Conservation (phyloP, 2,797 vertebrate species). For the Sebastes itinus region DNA sequence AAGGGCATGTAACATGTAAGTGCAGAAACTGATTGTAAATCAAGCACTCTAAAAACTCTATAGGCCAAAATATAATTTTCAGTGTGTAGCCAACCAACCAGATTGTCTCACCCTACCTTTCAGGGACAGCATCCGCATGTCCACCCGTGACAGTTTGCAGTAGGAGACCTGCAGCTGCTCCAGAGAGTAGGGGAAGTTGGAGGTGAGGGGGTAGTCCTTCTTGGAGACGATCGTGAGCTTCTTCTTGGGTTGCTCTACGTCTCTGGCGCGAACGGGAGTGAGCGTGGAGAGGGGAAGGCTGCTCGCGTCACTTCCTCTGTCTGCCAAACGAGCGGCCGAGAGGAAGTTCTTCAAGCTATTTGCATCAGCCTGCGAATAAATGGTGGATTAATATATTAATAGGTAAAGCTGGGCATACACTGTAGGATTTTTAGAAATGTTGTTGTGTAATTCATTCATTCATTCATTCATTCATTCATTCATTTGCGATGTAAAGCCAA, state of each 20-base stretch:
- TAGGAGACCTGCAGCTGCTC: slow-evolving; percentile 95
- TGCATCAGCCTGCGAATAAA: slow-evolving; percentile 84
- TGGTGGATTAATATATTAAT: not conserved
- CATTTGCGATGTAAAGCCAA: no score
- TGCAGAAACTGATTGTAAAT: not conserved
- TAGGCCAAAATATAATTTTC: not conserved
- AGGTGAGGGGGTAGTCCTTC: slow-evolving; percentile 93
- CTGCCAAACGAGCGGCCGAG: slow-evolving; percentile 89
- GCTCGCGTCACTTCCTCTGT: slow-evolving; percentile 83
- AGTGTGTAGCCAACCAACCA: not conserved
- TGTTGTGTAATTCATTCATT: no score
- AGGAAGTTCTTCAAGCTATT: slow-evolving; percentile 92
- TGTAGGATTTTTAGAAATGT: no score
- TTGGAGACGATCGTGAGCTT: slow-evolving; percentile 91
- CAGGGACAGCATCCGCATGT: slow-evolving; percentile 90
- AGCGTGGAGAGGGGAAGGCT: slow-evolving; percentile 85
- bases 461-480: no score
- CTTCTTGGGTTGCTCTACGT: slow-evolving; percentile 94
- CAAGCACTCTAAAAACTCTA: not conserved
- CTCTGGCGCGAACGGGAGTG: slow-evolving; percentile 87
- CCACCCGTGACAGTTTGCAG: slow-evolving; percentile 91
- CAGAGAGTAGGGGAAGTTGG: slow-evolving; percentile 91
- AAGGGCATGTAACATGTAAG: not conserved
- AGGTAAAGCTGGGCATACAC: not conserved
- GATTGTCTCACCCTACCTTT: slow-evolving; percentile 64